Evolutionary conservation across 2,113 vertebrate genomes (phyloP).

Genomic region (Geothlypis trichas): DNA sequence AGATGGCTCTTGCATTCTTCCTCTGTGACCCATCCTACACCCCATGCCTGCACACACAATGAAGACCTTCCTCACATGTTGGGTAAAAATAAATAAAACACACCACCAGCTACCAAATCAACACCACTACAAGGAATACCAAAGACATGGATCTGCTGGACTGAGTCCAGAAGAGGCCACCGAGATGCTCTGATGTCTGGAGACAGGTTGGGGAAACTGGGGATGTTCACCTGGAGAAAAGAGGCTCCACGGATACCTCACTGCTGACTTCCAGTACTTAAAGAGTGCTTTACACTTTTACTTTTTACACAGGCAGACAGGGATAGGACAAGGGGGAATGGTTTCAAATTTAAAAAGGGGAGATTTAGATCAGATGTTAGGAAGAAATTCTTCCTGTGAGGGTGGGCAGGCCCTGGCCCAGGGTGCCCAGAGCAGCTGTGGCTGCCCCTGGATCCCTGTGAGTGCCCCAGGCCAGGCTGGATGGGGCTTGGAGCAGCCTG

Average conservation of each 20-base stretch:
- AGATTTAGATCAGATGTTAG: neutral
- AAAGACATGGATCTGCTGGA: neutral
- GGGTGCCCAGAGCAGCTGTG: fast-evolving
- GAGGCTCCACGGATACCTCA: neutral
- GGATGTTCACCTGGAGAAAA: neutral
- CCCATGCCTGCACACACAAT: fast-evolving
- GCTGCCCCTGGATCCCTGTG: neutral
- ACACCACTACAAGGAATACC: neutral
- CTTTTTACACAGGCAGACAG: neutral
- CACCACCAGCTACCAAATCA: neutral
- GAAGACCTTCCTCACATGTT: neutral
- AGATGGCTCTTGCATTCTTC: neutral
- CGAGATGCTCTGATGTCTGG: fast-evolving
- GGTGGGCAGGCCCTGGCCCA: fast-evolving
- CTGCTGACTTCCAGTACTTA: neutral
- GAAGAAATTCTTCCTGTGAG: neutral
- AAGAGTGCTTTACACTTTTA: too few species aligned
- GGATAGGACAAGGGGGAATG: fast-evolving
- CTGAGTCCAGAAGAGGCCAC: neutral
- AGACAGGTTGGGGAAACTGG: neutral
- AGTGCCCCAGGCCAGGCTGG: fast-evolving
- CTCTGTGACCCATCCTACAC: neutral
- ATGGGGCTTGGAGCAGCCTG: fast-evolving
- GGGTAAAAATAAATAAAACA: neutral
- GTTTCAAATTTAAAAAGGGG: neutral